These are phyloP conservation scores for Danio tinwini DNA, from an alignment of 2,797 vertebrate genomes.

Conservation along the genomic window DNA sequence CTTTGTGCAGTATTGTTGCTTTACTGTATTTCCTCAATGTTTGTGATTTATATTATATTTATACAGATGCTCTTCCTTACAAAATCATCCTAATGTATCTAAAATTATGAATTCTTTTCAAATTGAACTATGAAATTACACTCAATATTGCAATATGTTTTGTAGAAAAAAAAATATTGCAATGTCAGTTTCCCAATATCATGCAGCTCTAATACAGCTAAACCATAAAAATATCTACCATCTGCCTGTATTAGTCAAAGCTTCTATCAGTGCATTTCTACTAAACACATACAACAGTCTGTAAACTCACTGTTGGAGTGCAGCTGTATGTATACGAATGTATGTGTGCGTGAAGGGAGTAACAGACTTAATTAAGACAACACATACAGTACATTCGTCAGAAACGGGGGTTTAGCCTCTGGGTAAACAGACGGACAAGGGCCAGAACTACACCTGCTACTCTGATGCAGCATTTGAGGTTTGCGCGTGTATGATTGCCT, in stretches of 20 bases:
- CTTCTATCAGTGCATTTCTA: background rate
- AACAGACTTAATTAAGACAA: constrained; percentile 53
- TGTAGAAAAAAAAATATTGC: too few species aligned
- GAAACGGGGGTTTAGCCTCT: constrained; percentile 33
- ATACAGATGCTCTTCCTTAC: too few species aligned
- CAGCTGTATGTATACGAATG: constrained; percentile 3
- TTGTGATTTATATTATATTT: too few species aligned
- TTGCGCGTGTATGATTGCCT: constrained; percentile 28
- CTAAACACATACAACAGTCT: background rate
- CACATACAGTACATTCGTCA: constrained; percentile 13
- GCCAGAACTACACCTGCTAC: constrained; percentile 52
- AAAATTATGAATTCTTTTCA: too few species aligned
- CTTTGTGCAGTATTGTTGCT: too few species aligned
- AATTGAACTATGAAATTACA: too few species aligned
- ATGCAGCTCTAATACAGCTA: background rate
- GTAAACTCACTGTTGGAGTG: background rate
- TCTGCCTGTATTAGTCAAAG: background rate
- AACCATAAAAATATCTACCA: background rate
- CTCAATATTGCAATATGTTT: too few species aligned
- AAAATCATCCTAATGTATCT: too few species aligned
- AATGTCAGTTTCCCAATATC: too few species aligned
- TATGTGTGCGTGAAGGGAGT: constrained; percentile 1
- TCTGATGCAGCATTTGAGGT: constrained; percentile 17
- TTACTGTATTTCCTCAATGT: too few species aligned
- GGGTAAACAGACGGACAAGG: constrained; percentile 42